These are phyloP conservation scores for Carabus problematicus DNA, from an alignment of 2,888 invertebrate species.

Conservation along the genomic window DNA sequence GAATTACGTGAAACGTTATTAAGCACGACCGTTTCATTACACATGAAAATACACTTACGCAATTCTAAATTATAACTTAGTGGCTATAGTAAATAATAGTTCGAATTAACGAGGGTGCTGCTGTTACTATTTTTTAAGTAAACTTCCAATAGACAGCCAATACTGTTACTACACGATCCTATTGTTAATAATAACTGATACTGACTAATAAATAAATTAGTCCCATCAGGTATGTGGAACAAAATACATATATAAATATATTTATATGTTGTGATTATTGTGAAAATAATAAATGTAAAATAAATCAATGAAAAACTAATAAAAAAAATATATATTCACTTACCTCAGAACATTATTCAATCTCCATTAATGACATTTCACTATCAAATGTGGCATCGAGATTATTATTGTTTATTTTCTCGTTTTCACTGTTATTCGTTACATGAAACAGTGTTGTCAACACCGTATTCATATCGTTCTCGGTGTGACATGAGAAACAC, in stretches of 20 bases:
- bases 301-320: slow-evolving; percentile 16
- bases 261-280: slow-evolving; percentile 58
- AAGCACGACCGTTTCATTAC: too few relatives aligned
- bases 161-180: slow-evolving; percentile 49
- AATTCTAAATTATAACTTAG: too few relatives aligned
- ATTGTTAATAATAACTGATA: slow-evolving; percentile 50
- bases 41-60: too few relatives aligned
- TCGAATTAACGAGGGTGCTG: neutral
- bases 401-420: slow-evolving; percentile 4
- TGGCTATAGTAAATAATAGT: too few relatives aligned
- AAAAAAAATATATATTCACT: slow-evolving; percentile 4
- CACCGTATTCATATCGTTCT: slow-evolving; percentile 26
- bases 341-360: neutral
- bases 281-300: slow-evolving; percentile 55
- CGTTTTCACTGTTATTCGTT: slow-evolving; percentile 1
- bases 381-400: neutral
- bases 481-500: slow-evolving; percentile 30
- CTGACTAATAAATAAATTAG: slow-evolving; percentile 45
- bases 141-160: slow-evolving; percentile 45
- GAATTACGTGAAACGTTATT: too few relatives aligned
- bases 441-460: slow-evolving; percentile 33
- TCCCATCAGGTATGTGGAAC: slow-evolving; percentile 61
- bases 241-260: slow-evolving; percentile 52
- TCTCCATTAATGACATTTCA: too few relatives aligned
- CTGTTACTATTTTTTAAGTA: slow-evolving; percentile 20